Percentiles rank a stretch among this genome's conserved stretches.
These are phyloP conservation scores for Odontamblyopus rebecca DNA, from an alignment of 2,797 vertebrate species.

Conservation along the genomic window DNA sequence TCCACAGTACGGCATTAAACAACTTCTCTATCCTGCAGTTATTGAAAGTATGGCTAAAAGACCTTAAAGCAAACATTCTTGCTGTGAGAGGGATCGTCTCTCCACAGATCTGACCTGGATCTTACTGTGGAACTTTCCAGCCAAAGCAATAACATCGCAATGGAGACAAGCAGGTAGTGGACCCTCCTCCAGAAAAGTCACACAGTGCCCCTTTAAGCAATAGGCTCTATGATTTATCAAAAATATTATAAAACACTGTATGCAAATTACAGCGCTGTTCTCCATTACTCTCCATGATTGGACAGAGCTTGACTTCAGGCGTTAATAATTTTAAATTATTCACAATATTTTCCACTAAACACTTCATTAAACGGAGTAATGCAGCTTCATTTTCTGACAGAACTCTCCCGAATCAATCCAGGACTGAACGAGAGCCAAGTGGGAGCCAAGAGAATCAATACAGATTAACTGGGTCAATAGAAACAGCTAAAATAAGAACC, in stretches of 20 bases:
- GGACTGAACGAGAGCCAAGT: not conserved
- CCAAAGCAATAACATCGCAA: too few relatives aligned
- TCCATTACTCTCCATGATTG: not conserved
- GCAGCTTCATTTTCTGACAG: constrained; percentile 1
- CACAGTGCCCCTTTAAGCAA: too few relatives aligned
- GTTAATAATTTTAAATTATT: constrained; percentile 2
- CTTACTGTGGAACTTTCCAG: too few relatives aligned
- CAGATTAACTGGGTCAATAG: not conserved
- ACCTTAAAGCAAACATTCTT: too few relatives aligned
- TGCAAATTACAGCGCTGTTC: not conserved
- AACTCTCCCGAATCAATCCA: constrained; percentile 3
- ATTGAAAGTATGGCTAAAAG: too few relatives aligned
- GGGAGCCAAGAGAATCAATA: not conserved
- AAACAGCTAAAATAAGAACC: not conserved
- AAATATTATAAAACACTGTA: not conserved
- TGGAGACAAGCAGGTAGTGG: too few relatives aligned
- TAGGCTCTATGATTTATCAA: not conserved
- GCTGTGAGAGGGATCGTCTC: too few relatives aligned
- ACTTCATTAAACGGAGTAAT: constrained; percentile 9
- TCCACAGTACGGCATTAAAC: too few relatives aligned
- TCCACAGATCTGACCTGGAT: too few relatives aligned
- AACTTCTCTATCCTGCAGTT: too few relatives aligned
- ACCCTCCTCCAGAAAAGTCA: too few relatives aligned
- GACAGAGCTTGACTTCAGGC: not conserved
- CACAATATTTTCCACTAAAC: constrained; percentile 12